phyloP scores from a whole-genome alignment of 2,888 invertebrate species.

The Synergus itoensis region DNA sequence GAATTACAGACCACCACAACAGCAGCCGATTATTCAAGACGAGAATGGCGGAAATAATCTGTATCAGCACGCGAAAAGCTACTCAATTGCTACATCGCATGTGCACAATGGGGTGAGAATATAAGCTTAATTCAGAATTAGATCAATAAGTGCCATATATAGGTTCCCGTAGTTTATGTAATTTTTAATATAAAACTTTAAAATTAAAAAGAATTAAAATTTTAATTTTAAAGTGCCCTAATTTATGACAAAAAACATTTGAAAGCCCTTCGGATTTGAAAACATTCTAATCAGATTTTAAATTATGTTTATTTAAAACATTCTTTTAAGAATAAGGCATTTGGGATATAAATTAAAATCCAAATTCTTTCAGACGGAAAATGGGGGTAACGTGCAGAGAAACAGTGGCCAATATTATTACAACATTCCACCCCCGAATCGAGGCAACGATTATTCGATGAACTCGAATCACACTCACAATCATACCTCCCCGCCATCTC shows the following conservation, averaged over 20 bases:
- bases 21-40: constrained; percentile 73
- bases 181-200: too few species aligned
- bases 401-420: constrained; percentile 80
- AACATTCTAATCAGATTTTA: not conserved
- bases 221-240: too few species aligned
- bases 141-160: too few species aligned
- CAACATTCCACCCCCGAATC: constrained; percentile 76
- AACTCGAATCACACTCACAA: constrained; percentile 72
- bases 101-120: constrained; percentile 80
- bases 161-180: too few species aligned
- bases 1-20: constrained; percentile 89
- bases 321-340: not conserved
- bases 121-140: not conserved
- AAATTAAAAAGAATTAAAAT: too few species aligned
- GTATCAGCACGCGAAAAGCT: constrained; percentile 79
- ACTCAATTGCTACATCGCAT: constrained; percentile 77
- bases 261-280: too few species aligned
- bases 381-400: constrained; percentile 79
- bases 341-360: not conserved
- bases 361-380: constrained; percentile 72
- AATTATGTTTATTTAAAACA: not conserved
- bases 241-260: too few species aligned
- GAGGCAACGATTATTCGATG: constrained; percentile 67
- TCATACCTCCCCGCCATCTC: constrained; percentile 65
- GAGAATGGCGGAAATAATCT: constrained; percentile 73